Percentiles rank a stretch among this genome's conserved stretches.
These are phyloP conservation scores for Campoletis sonorensis DNA, from an alignment of 1,140 invertebrate species.

Conservation along the genomic window DNA sequence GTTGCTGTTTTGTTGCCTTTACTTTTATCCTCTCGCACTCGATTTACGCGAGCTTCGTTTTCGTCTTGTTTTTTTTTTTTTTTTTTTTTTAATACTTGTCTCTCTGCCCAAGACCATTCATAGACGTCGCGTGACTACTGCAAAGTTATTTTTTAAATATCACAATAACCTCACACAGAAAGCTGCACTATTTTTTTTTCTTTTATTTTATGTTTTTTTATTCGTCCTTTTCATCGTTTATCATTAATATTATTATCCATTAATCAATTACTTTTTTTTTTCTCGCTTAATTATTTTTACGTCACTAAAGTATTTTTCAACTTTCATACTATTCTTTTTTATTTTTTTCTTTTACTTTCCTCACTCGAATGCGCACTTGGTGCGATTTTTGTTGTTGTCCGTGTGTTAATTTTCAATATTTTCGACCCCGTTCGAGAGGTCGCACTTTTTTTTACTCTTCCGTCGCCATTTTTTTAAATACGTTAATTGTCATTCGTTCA, in stretches of 20 bases:
- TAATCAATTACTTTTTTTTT: background rate
- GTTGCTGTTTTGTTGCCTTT: background rate
- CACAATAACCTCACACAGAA: slow-evolving; percentile 74
- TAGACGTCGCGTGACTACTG: slow-evolving; percentile 53
- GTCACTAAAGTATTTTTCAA: too few relatives aligned
- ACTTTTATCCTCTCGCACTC: slow-evolving; percentile 13
- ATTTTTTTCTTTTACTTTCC: background rate
- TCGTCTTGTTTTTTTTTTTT: too few relatives aligned
- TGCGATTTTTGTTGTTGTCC: too few relatives aligned
- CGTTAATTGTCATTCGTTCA: too few relatives aligned
- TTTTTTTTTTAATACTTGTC: slow-evolving; percentile 16
- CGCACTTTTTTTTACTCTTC: too few relatives aligned
- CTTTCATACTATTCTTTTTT: too few relatives aligned
- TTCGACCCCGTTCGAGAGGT: too few relatives aligned
- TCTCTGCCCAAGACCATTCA: slow-evolving; percentile 52
- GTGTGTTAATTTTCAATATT: background rate
- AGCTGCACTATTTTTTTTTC: slow-evolving; percentile 64
- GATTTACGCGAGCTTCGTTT: too few relatives aligned
- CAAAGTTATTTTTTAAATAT: slow-evolving; percentile 70
- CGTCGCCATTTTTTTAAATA: too few relatives aligned
- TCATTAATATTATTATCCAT: slow-evolving; percentile 54
- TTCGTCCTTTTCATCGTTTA: slow-evolving; percentile 32
- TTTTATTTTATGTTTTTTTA: slow-evolving; percentile 55
- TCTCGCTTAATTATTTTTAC: background rate
- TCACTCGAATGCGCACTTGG: background rate